phyloP scores from a whole-genome alignment of 2,888 invertebrate species.

The Caenorhabditis sinica region DNA sequence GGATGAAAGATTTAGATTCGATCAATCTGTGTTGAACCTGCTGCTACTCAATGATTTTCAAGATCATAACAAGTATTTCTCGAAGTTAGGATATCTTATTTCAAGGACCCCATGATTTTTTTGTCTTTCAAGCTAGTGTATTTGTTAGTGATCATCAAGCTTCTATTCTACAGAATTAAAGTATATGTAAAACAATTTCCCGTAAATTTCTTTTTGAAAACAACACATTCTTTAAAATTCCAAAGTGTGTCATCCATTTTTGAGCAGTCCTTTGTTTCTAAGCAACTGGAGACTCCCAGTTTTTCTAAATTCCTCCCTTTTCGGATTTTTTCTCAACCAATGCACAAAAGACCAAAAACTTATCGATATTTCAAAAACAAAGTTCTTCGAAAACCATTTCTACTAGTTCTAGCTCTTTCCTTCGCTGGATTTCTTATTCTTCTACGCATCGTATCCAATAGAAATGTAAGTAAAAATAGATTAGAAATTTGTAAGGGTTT shows the following conservation, averaged over 20 bases:
- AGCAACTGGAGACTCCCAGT: background rate
- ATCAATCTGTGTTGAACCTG: constrained; percentile 42
- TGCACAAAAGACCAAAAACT: background rate
- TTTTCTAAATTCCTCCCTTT: background rate
- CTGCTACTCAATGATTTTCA: constrained; percentile 21
- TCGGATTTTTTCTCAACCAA: background rate
- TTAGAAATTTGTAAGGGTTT: no score
- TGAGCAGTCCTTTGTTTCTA: background rate
- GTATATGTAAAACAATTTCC: no score
- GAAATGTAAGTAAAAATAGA: background rate
- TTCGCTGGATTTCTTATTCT: background rate
- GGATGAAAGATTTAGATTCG: constrained; percentile 20
- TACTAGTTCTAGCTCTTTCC: background rate
- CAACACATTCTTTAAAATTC: background rate
- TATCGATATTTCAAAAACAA: constrained; percentile 14
- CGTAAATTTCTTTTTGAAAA: no score
- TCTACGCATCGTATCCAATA: background rate
- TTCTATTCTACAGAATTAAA: no score
- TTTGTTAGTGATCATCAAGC: no score
- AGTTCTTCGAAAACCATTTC: background rate
- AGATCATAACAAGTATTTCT: constrained; percentile 28
- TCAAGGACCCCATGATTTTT: background rate
- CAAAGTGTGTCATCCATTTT: background rate
- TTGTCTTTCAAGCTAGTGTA: no score
- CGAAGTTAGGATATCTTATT: constrained; percentile 1